Conservation (phyloP, 1,140 invertebrate genomes). For the Hesperophylax magnus region DNA sequence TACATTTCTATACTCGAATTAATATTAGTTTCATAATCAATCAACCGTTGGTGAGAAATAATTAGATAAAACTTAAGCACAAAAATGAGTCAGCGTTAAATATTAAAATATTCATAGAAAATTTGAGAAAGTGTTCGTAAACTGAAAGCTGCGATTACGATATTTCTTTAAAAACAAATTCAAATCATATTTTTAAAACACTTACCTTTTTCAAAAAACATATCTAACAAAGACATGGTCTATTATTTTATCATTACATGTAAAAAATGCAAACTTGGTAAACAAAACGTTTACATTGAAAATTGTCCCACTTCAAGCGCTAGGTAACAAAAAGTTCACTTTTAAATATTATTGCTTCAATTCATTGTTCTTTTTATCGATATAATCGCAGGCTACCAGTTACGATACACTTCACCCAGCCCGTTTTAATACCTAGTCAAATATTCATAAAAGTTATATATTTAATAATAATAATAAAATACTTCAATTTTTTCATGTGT, state of each 20-base stretch:
- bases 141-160: constrained; percentile 49
- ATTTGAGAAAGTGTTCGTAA: constrained; percentile 52
- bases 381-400: constrained; percentile 54
- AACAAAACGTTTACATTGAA: neutral
- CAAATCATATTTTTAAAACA: too few species aligned
- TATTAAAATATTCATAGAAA: constrained; percentile 10
- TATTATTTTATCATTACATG: too few species aligned
- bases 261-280: constrained; percentile 6
- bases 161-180: too few species aligned
- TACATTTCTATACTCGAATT: neutral
- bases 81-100: constrained; percentile 11
- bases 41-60: neutral
- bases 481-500: constrained; percentile 57
- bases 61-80: neutral
- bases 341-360: constrained; percentile 55
- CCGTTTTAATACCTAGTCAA: constrained; percentile 54
- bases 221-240: too few species aligned
- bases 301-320: neutral
- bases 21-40: constrained; percentile 14
- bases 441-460: constrained; percentile 55
- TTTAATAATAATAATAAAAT: constrained; percentile 55
- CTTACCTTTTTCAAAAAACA: too few species aligned
- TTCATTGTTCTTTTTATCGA: constrained; percentile 50
- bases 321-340: constrained; percentile 3
- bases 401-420: constrained; percentile 52